Base-by-base conservation (phyloP, 2,888 invertebrate species). In the Dolomedes plantarius region DNA sequence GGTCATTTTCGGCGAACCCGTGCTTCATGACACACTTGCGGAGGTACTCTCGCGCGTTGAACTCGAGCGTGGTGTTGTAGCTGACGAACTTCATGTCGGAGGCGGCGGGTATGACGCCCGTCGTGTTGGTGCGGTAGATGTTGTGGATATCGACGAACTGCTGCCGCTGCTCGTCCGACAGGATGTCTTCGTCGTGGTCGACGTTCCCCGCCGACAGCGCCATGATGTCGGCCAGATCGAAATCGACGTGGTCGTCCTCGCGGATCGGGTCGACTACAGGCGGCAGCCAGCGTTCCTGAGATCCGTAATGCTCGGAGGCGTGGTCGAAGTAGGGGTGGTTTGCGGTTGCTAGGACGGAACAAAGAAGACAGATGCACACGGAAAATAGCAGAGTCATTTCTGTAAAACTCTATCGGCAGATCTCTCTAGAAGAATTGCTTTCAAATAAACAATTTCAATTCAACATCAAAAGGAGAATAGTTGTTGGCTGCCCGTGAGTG, bases 51-150 rank as follows among this genome's bases (percentile, higher is more conserved):
- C 23, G 11, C 7, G 72, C 65, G 0, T 28, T 16, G 29, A 32
- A 64, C 46, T 72, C 79, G 27, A 79, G 19, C n/a, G 72, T 72
- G 5, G 7, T 64, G 27, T 72, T 79, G 71, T 71, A 79, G 19
- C 72, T 64, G 23, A 72, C 29, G 13, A 32, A 41, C 0, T 71
- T 19, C 32, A 72, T 64, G 11, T 79, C 29, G 1, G 72, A 32
- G 13, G n/a, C 64, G 29, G 19, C 3, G 9, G 31, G 23, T 27
- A 72, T 31, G 2, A 31, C 41, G 1, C 16, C 29, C 1, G 79
- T 79, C 0, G 13, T 7, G 31, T 79, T 79, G 5, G 19, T 7
- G 31, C 65, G 62, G n/a, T 72, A 72, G 1, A 72, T 13, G n/a
- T 79, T 72, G 27, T 65, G 72, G 0, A 46, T 16, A n/a, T 71